These are phyloP conservation scores for Anolis sagrei DNA, from an alignment of 2,113 vertebrate species.

Conservation along the genomic window DNA sequence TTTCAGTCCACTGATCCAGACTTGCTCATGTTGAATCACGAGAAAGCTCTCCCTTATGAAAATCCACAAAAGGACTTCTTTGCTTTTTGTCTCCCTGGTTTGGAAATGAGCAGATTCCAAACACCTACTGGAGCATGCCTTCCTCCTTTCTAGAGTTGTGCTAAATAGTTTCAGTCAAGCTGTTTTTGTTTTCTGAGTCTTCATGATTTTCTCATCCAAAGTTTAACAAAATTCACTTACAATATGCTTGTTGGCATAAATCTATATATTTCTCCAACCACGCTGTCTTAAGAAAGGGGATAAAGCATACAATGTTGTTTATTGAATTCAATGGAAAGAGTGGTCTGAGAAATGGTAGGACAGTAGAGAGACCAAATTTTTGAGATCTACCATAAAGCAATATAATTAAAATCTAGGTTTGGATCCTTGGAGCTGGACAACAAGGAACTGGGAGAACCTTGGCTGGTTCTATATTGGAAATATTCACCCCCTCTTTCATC, in stretches of 20 bases:
- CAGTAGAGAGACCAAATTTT: background rate
- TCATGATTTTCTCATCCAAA: background rate
- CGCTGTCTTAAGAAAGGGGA: background rate
- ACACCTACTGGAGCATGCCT: background rate
- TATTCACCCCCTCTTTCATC: too few relatives aligned
- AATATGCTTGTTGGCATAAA: too few relatives aligned
- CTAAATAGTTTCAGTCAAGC: background rate
- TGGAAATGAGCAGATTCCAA: slow-evolving; percentile 1
- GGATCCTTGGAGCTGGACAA: too few relatives aligned
- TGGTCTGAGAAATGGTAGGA: background rate
- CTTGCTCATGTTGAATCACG: background rate
- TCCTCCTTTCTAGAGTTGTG: background rate
- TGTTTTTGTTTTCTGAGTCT: background rate
- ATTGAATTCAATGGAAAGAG: background rate
- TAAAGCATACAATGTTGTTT: background rate
- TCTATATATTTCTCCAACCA: too few relatives aligned
- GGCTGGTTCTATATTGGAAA: too few relatives aligned
- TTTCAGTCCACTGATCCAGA: slow-evolving; percentile 2
- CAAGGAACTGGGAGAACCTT: too few relatives aligned
- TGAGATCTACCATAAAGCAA: background rate
- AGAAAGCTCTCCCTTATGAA: background rate
- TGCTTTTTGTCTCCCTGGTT: background rate
- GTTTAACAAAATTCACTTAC: background rate
- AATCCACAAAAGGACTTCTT: background rate
- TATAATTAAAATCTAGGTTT: background rate